A percentile compares a stretch with the other conserved stretches of the same genome.
Conservation (phyloP, 2,888 invertebrate species). For the Hipparchia semele region DNA sequence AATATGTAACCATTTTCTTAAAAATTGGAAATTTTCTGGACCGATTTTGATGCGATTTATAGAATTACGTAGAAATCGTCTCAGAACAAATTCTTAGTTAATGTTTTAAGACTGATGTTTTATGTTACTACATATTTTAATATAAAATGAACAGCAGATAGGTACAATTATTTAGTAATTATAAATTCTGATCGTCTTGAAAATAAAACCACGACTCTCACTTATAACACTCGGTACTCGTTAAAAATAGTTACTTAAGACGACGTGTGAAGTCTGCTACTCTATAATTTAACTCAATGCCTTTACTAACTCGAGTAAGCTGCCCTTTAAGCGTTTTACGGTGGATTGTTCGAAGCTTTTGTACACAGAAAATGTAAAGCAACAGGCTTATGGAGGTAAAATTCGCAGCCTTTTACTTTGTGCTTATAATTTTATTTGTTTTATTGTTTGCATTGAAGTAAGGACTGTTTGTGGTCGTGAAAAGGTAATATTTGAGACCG, state of each 20-base stretch:
- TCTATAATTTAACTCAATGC: neutral
- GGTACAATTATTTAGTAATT: too few relatives aligned
- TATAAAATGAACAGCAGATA: too few relatives aligned
- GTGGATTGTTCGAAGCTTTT: slow-evolving; percentile 34
- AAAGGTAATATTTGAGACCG: neutral
- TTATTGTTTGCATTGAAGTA: slow-evolving; percentile 18
- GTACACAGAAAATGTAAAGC: slow-evolving; percentile 24
- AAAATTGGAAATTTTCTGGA: too few relatives aligned
- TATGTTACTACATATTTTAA: too few relatives aligned
- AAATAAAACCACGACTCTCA: too few relatives aligned
- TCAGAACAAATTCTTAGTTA: too few relatives aligned
- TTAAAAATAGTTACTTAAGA: neutral
- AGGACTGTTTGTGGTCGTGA: neutral
- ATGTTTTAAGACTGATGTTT: too few relatives aligned
- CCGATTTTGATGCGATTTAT: too few relatives aligned
- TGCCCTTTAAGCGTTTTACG: slow-evolving; percentile 30
- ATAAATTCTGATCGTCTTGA: too few relatives aligned
- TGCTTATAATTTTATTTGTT: slow-evolving; percentile 10
- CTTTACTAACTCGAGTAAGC: slow-evolving; percentile 28
- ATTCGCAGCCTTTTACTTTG: slow-evolving; percentile 11
- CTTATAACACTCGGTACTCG: too few relatives aligned
- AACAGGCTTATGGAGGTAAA: slow-evolving; percentile 30
- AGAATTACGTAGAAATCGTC: too few relatives aligned
- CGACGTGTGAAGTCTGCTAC: neutral
- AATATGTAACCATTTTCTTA: too few relatives aligned